A percentile compares a stretch with the other conserved stretches of the same genome.
Evolutionary conservation across 1,140 invertebrate species (phyloP).

Genomic region (Drosophila sturtevanti): DNA sequence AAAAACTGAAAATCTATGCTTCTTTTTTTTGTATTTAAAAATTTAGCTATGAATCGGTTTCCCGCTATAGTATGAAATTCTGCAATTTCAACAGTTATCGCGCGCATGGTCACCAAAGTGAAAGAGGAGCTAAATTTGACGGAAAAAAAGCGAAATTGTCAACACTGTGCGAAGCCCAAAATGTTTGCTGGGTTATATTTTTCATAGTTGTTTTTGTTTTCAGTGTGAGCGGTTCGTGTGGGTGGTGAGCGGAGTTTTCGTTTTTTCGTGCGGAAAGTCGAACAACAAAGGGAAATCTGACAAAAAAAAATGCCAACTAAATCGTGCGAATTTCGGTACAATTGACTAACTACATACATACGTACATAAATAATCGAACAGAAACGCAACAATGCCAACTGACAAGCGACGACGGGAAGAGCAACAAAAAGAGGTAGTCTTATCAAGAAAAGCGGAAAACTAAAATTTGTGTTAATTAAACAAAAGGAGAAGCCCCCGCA

Average conservation of each 20-base stretch:
- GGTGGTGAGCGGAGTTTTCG: constrained; percentile 36
- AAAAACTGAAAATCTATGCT: too few species aligned
- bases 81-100: too few species aligned
- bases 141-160: too few species aligned
- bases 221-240: constrained; percentile 10
- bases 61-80: too few species aligned
- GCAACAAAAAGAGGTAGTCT: background rate
- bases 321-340: background rate
- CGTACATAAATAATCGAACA: too few species aligned
- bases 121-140: too few species aligned
- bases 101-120: too few species aligned
- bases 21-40: too few species aligned
- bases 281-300: constrained; percentile 24
- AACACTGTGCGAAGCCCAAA: too few species aligned
- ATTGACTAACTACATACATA: background rate
- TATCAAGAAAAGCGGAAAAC: constrained; percentile 5
- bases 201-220: constrained; percentile 15
- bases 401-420: constrained; percentile 13
- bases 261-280: constrained; percentile 13
- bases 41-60: too few species aligned
- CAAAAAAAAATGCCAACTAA: constrained; percentile 3
- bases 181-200: constrained; percentile 3
- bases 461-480: constrained; percentile 54
- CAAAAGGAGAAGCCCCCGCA: background rate
- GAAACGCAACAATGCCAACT: constrained; percentile 13